Evolutionary conservation across 2,797 vertebrate genomes (phyloP).

Genomic region (Peromyscus aztecus): DNA sequence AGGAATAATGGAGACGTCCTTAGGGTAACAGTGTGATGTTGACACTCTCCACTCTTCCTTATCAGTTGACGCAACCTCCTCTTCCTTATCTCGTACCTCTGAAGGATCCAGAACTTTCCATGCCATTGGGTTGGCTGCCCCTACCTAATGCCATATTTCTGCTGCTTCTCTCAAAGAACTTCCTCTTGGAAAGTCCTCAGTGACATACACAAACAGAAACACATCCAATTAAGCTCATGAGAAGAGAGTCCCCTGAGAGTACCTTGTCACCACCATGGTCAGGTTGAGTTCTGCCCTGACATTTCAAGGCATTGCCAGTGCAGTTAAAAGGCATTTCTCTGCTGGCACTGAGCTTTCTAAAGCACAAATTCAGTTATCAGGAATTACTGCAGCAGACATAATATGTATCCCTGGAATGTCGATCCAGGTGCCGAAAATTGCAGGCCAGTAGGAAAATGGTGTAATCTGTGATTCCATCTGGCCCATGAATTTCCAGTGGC

Average conservation of each 20-base stretch:
- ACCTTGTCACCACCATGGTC: background rate
- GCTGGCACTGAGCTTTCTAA: slow-evolving; percentile 70
- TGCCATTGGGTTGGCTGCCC: background rate
- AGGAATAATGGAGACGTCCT: background rate
- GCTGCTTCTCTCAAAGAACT: background rate
- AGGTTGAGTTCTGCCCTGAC: background rate
- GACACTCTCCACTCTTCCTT: background rate
- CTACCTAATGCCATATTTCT: too few species aligned
- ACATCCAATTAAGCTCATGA: background rate
- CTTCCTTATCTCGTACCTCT: background rate
- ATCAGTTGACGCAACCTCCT: rapidly evolving
- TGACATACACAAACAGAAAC: background rate
- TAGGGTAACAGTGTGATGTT: background rate
- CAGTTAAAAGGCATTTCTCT: slow-evolving; percentile 72
- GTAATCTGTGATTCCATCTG: slow-evolving; percentile 88
- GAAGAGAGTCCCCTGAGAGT: background rate
- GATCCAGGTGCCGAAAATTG: slow-evolving; percentile 87
- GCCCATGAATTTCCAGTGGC: slow-evolving; percentile 86
- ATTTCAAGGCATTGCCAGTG: slow-evolving; percentile 38
- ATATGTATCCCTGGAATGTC: slow-evolving; percentile 81
- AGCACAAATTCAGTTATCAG: slow-evolving; percentile 78
- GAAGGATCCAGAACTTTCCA: background rate
- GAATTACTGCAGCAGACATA: slow-evolving; percentile 77
- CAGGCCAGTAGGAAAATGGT: slow-evolving; percentile 86
- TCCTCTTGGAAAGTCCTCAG: background rate